phyloP scores from a whole-genome alignment of 2,888 invertebrate genomes.

The Drosophila trichaetosa region DNA sequence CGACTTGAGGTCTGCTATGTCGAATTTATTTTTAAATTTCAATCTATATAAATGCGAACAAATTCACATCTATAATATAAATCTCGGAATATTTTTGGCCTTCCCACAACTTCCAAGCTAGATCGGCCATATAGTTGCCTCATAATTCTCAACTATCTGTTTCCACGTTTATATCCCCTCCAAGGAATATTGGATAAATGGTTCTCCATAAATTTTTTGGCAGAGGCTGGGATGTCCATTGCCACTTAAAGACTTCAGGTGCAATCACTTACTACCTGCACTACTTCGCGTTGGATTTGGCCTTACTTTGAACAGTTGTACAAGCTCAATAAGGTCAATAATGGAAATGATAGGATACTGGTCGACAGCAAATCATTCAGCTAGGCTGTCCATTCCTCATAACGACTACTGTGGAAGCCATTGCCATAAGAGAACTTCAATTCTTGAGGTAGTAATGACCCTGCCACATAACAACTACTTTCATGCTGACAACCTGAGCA shows the following conservation, averaged over 20 bases:
- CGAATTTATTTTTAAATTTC: background rate
- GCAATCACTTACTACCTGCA: background rate
- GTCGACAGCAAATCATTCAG: background rate
- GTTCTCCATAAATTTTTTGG: background rate
- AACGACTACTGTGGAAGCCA: background rate
- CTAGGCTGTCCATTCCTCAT: background rate
- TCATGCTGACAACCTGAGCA: background rate
- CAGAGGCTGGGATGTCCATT: background rate
- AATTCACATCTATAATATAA: background rate
- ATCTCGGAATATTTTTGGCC: background rate
- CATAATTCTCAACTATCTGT: background rate
- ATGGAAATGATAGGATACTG: background rate
- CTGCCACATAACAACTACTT: background rate
- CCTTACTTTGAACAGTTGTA: background rate
- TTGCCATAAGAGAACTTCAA: background rate
- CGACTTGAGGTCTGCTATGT: constrained; percentile 6
- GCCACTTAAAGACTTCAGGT: background rate
- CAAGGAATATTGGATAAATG: background rate
- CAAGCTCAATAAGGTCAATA: background rate
- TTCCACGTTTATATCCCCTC: too few relatives aligned
- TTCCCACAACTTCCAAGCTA: background rate
- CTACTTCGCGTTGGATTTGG: background rate
- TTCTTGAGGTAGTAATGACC: background rate
- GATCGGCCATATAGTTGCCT: background rate
- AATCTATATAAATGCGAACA: background rate